Base-by-base conservation (phyloP, 1,140 invertebrate species). In the Probaryconus sp. region DNA sequence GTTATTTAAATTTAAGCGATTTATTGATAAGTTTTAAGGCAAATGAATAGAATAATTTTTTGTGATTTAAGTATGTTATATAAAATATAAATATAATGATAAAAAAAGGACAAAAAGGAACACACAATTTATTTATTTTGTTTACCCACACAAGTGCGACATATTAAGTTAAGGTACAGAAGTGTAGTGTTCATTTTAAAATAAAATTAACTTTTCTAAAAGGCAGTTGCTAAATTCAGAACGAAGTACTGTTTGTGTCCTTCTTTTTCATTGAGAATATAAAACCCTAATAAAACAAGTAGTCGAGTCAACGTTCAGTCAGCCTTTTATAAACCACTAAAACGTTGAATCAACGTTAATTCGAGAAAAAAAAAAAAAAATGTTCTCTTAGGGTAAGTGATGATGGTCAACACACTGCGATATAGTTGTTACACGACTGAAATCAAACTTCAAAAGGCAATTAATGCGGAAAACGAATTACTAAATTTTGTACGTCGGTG, bases 381-480 rank as follows among this genome's bases (percentile, higher is more conserved):
- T n/a, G n/a, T n/a, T n/a, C n/a, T 45, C 10, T 60, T 70, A 70
- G 64, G 68, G 58, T 58, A 64, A 71, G 58, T 64, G 58, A 56
- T 64, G 56, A 60, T 72, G n/a, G n/a, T n/a, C n/a, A n/a, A n/a
- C 53, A 38, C 16, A 38, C 7, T 47, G 37, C 55, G 38, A 61
- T 65, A 47, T 35, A 42, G 68, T 64, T 64, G 68, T 58, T 72
- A n/a, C n/a, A n/a, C n/a, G n/a, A n/a, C n/a, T n/a, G n/a, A n/a
- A n/a, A n/a, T n/a, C n/a, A n/a, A n/a, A n/a, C n/a, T 71, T 64
- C 60, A 64, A 64, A 72, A 50, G n/a, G 21, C 30, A 50, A 30
- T 20, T 43, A 31, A 64, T 72, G 60, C 68, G 68, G 68, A 71
- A 71, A 71, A 71, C 68, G 68, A 71, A 72, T 72, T 37, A 26